These are phyloP conservation scores for Tenebrosternarchus preto DNA, from an alignment of 2,113 vertebrate species.

Conservation along the genomic window DNA sequence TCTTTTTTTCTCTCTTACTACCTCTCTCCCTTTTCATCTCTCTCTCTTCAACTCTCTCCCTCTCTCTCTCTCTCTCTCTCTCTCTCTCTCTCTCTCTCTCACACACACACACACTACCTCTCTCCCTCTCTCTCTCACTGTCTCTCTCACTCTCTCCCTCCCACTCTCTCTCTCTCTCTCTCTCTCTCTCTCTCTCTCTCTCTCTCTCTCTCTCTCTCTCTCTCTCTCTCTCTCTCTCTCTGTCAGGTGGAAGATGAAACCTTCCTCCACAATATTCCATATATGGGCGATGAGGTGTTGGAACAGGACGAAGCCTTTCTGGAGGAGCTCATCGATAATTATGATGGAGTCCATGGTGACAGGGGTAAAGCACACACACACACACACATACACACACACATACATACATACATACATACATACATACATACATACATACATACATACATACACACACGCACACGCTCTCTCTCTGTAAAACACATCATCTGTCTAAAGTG, in stretches of 20 bases:
- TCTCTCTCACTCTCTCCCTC: background rate
- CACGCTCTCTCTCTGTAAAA: no score
- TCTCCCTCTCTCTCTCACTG: background rate
- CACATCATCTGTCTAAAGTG: no score
- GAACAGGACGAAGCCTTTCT: slow-evolving; percentile 98
- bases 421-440: background rate
- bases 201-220: background rate
- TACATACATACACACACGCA: slow-evolving; percentile 2
- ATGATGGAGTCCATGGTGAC: slow-evolving; percentile 95
- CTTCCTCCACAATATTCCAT: slow-evolving; percentile 96
- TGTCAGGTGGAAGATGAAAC: slow-evolving; percentile 96
- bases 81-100: slow-evolving; percentile 41
- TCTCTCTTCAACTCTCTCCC: slow-evolving; percentile 44
- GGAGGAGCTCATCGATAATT: slow-evolving; percentile 98
- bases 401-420: background rate
- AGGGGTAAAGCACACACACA: slow-evolving; percentile 79
- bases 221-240: slow-evolving; percentile 41
- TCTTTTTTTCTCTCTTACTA: background rate
- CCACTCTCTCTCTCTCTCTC: slow-evolving; percentile 46
- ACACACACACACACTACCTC: no score
- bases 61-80: background rate
- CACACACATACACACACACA: background rate
- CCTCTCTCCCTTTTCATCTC: slow-evolving; percentile 21
- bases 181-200: background rate
- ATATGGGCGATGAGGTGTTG: slow-evolving; percentile 97